These are phyloP conservation scores for Desmophyllum pertusum DNA, from an alignment of 92 coral and sea anemone species.

Conservation along the genomic window DNA sequence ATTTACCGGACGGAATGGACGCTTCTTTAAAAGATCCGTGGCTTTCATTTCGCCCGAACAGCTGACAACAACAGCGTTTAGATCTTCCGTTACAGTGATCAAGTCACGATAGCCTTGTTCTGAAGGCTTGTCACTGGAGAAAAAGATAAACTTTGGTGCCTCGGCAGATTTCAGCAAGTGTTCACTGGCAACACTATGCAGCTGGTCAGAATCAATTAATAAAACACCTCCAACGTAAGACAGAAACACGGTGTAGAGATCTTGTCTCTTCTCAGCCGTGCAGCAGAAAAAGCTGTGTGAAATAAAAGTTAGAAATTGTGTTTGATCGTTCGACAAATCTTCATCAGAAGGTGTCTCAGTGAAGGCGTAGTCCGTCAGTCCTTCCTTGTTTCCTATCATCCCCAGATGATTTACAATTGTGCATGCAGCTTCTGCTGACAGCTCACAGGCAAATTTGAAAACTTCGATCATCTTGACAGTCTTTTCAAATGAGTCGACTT, in stretches of 20 bases:
- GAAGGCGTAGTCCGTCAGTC: background rate
- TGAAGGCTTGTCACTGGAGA: background rate
- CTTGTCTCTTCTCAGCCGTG: background rate
- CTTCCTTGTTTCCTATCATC: background rate
- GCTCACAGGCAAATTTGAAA: background rate
- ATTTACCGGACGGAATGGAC: background rate
- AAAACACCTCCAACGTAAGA: background rate
- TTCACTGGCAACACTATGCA: background rate
- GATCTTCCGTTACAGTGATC: background rate
- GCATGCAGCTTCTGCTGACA: conserved; percentile 6
- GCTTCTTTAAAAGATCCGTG: background rate
- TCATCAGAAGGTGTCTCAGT: background rate
- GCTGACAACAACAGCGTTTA: background rate
- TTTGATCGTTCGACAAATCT: too few relatives aligned
- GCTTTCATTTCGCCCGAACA: conserved; percentile 8
- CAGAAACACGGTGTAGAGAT: background rate
- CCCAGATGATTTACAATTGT: background rate
- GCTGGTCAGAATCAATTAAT: background rate
- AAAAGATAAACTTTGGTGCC: background rate
- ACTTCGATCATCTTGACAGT: background rate
- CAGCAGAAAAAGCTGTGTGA: background rate
- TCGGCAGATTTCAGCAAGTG: background rate
- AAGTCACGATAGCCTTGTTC: background rate
- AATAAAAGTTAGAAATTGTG: background rate
- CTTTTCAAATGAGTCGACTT: conserved; percentile 3